These are phyloP conservation scores for Mixornis gularis DNA, from an alignment of 2,113 vertebrate genomes.

Conservation along the genomic window DNA sequence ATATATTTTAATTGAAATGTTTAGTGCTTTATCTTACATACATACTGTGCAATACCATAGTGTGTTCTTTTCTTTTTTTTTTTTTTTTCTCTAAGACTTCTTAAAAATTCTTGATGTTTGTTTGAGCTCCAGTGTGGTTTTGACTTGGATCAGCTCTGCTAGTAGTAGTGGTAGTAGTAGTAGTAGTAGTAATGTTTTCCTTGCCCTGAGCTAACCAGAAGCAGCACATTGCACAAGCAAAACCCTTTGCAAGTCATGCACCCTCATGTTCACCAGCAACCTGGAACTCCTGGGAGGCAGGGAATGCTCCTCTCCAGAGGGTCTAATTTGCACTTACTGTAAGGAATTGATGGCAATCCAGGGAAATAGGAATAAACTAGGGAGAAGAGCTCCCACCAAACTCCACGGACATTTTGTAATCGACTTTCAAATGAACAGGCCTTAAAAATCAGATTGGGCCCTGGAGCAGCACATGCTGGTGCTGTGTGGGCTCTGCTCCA, in stretches of 20 bases:
- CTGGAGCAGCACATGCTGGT: not conserved
- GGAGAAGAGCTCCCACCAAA: not conserved
- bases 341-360: not conserved
- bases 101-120: not conserved
- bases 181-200: not conserved
- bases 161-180: not conserved
- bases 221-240: constrained; percentile 11
- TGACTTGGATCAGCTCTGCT: not conserved
- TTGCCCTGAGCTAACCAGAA: constrained; percentile 40
- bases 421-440: not conserved
- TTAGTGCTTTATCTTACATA: constrained; percentile 45
- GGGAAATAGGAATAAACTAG: not conserved
- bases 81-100: not conserved
- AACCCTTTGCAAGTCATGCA: not conserved
- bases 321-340: constrained; percentile 30
- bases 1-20: constrained; percentile 45
- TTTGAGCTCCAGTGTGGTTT: not conserved
- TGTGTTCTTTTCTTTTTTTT: not conserved
- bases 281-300: not conserved
- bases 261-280: not conserved
- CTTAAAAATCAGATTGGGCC: not conserved
- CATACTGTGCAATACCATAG: constrained; percentile 61
- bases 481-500: not conserved
- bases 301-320: not conserved
- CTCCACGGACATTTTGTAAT: not conserved